Evolutionary conservation across 2,888 invertebrate genomes (phyloP).

Genomic region (Chymomyza fuscimana): DNA sequence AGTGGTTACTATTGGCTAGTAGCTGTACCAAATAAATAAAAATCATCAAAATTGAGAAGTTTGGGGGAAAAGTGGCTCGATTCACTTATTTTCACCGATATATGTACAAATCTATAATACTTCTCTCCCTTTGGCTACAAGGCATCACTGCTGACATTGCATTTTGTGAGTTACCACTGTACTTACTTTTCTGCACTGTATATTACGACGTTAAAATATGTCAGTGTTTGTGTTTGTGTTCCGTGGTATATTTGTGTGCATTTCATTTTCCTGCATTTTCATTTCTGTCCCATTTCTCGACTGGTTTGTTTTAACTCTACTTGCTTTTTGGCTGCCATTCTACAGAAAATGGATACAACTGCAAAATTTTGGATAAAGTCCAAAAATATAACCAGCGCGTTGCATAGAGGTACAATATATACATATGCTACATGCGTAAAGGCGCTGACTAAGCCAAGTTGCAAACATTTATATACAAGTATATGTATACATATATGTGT

Average conservation of each 20-base stretch:
- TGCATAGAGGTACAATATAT: not conserved
- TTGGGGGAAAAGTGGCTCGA: too few relatives aligned
- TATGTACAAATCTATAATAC: too few relatives aligned
- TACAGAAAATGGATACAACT: not conserved
- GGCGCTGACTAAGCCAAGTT: constrained; percentile 10
- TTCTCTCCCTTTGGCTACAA: too few relatives aligned
- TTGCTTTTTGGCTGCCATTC: not conserved
- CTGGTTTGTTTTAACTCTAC: not conserved
- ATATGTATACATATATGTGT: not conserved
- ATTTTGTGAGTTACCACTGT: not conserved
- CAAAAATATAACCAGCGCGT: not conserved
- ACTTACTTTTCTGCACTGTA: not conserved
- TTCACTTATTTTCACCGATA: too few relatives aligned
- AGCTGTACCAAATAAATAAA: too few relatives aligned
- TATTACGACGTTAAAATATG: not conserved
- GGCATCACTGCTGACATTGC: too few relatives aligned
- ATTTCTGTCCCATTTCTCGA: constrained; percentile 2
- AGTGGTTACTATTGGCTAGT: too few relatives aligned
- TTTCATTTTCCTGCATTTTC: constrained; percentile 62
- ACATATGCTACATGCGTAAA: constrained; percentile 1
- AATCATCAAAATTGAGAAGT: too few relatives aligned
- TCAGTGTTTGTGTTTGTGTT: not conserved
- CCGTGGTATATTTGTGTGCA: constrained; percentile 34
- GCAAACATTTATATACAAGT: not conserved
- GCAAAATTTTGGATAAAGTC: not conserved